Base-by-base conservation (phyloP, 1,140 invertebrate genomes). In the Galleria mellonella region DNA sequence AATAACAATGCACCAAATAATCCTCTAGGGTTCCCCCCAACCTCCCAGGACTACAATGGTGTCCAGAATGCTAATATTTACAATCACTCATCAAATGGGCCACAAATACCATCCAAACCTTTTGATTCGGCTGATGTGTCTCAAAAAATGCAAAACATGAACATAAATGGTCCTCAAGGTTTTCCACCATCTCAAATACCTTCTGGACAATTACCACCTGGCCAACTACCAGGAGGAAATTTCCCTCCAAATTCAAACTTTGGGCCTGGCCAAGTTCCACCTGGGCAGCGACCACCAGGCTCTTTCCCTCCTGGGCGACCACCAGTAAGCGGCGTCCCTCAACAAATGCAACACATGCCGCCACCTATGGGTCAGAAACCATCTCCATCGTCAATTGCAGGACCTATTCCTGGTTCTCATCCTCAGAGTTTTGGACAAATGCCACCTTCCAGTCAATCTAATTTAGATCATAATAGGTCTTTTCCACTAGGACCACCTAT, bases 71-170 rank as follows among this genome's bases (percentile, higher is more conserved):
- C 76, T 4, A 83, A 83, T 38, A 59, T 71, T n/a, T 78, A 66
- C 32, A 70, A 46, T 32, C 75, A 81, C 43, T 64, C 66, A 45
- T 54, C 64, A 32, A 72, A 72, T 41, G 71, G 73, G 10, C 64
- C 64, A 38, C 72, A 56, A 40, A 58, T 62, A 41, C 65, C 51
- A 29, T 39, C 55, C 10, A 68, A 72, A 33, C 51, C 50, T 10
- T 67, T 60, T 44, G 68, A 74, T 35, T 65, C 58, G 15, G 52
- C 47, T 43, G 78, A 85, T 11, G 72, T 84, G 69, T 57, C 72
- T 4, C 74, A 85, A 17, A 87, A 86, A 43, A 86, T 87, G 77
- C 81, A 85, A 35, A 73, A 55, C 13, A 70, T 87, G 57, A 83
- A 72, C 43, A 12, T 83, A 40, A 84, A 82, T 66, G 72, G 83